Percentiles rank a stretch among this genome's conserved stretches.
These are phyloP conservation scores for Percopsis transmontana DNA, from an alignment of 2,113 vertebrate species.

Conservation along the genomic window DNA sequence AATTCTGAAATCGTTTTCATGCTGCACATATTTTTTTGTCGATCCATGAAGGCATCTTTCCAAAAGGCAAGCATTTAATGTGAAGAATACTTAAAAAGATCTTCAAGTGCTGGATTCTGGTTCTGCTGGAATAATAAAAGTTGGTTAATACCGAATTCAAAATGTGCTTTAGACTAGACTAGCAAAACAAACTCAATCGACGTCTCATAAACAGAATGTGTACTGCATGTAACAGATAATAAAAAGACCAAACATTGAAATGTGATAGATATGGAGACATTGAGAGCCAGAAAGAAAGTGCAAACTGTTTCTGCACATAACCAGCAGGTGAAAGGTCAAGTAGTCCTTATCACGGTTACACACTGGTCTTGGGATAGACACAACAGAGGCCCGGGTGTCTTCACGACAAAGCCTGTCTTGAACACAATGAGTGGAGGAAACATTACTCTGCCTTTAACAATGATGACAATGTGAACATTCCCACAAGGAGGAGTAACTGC, in stretches of 20 bases:
- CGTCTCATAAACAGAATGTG: no score
- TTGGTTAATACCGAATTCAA: no score
- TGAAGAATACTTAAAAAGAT: conserved; percentile 42
- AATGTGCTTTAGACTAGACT: no score
- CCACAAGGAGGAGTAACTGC: conserved; percentile 19
- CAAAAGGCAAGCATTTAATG: conserved; percentile 39
- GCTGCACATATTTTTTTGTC: conserved; percentile 5
- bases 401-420: conserved; percentile 2
- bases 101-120: not conserved
- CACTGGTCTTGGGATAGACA: conserved; percentile 12
- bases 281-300: conserved; percentile 32
- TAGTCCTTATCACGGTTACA: conserved; percentile 42
- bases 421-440: not conserved
- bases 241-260: conserved; percentile 6
- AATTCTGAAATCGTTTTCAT: conserved; percentile 42
- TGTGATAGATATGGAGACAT: conserved; percentile 39
- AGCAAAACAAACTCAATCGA: no score
- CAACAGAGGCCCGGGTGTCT: conserved; percentile 14
- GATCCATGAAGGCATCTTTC: conserved; percentile 40
- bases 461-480: conserved; percentile 25
- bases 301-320: conserved; percentile 35
- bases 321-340: conserved; percentile 59
- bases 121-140: not conserved
- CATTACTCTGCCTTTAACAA: conserved; percentile 7
- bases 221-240: conserved; percentile 23